Evolutionary conservation across 2,797 vertebrate species (phyloP).

Genomic region (Carduelis carduelis): DNA sequence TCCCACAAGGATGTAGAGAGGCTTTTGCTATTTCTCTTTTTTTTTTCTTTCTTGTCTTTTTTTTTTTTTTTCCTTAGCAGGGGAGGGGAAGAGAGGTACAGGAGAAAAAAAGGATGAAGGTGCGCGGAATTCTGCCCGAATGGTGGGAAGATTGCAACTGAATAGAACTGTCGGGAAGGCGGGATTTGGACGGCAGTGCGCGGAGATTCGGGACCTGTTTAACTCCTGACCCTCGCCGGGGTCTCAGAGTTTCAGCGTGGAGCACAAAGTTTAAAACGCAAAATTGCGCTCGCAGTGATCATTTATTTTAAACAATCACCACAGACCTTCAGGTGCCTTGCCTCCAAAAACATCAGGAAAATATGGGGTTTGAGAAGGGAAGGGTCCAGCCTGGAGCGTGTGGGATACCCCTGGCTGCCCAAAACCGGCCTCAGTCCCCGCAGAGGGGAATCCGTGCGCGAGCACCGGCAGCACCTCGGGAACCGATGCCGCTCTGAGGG

Average conservation of each 20-base stretch:
- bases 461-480: not conserved
- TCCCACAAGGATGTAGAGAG: not conserved
- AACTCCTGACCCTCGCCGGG: too few species aligned
- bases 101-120: not conserved
- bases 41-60: too few species aligned
- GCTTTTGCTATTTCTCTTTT: too few species aligned
- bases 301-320: not conserved
- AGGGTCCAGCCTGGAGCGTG: rapidly evolving
- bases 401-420: rapidly evolving
- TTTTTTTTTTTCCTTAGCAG: too few species aligned
- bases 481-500: rapidly evolving
- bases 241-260: rapidly evolving
- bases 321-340: not conserved
- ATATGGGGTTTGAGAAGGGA: not conserved
- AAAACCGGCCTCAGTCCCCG: not conserved
- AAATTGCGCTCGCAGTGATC: not conserved
- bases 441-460: rapidly evolving
- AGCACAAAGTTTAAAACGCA: not conserved
- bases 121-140: not conserved
- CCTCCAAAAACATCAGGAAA: not conserved
- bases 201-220: rapidly evolving
- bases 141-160: not conserved
- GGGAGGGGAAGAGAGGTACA: rapidly evolving
- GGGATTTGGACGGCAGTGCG: rapidly evolving
- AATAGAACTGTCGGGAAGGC: not conserved